Evolutionary conservation across 2,113 vertebrate species (phyloP).

Genomic region (Chaetops frenatus): DNA sequence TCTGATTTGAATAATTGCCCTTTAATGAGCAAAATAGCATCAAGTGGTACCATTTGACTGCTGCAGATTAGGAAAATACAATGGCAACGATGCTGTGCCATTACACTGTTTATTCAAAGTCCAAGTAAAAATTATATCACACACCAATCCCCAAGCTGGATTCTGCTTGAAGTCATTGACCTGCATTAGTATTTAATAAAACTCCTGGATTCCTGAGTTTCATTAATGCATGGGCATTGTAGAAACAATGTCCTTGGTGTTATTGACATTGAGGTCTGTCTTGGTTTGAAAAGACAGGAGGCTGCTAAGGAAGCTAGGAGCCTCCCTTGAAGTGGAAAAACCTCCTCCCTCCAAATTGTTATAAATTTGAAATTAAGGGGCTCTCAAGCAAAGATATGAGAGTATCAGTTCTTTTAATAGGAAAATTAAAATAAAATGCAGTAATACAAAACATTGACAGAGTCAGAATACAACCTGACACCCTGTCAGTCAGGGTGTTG

Average conservation of each 20-base stretch:
- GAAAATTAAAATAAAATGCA: no score
- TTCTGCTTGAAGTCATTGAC: not conserved
- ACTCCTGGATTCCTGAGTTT: not conserved
- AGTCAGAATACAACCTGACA: no score
- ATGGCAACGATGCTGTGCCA: not conserved
- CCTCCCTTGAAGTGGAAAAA: no score
- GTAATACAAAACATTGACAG: no score
- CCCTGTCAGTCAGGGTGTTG: no score
- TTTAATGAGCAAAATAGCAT: not conserved
- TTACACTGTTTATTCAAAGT: not conserved
- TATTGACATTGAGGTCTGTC: not conserved
- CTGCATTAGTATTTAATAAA: not conserved
- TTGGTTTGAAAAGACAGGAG: no score
- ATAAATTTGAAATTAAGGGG: no score
- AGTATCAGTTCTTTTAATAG: no score
- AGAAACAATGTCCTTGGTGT: not conserved
- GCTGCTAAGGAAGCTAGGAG: no score
- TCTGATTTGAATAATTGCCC: not conserved
- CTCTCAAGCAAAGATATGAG: no score
- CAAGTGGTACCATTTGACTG: not conserved
- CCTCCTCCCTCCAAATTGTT: no score
- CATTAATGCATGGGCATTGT: not conserved
- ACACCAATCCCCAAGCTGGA: not conserved
- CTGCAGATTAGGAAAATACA: not conserved
- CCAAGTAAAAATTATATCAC: constrained; percentile 1